A percentile compares a stretch with the other conserved stretches of the same genome.
These are phyloP conservation scores for Erithacus rubecula DNA, from an alignment of 2,797 vertebrate species.

Conservation along the genomic window DNA sequence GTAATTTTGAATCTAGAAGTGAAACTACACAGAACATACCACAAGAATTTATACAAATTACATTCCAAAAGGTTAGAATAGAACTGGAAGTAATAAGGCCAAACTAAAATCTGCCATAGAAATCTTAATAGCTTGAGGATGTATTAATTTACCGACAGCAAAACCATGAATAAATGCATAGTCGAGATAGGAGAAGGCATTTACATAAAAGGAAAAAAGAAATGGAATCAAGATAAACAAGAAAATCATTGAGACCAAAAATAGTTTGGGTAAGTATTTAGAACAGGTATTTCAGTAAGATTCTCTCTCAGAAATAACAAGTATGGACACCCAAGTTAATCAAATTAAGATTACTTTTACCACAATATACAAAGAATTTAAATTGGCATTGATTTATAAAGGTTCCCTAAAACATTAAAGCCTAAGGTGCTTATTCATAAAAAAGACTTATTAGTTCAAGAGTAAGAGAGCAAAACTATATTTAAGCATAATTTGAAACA, in stretches of 20 bases:
- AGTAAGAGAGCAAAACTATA: background rate
- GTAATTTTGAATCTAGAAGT: background rate
- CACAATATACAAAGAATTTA: background rate
- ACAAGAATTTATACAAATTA: background rate
- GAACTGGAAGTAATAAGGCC: background rate
- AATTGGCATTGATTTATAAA: background rate
- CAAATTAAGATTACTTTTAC: background rate
- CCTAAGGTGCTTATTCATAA: background rate
- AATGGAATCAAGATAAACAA: background rate
- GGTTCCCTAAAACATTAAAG: background rate
- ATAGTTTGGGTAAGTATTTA: background rate
- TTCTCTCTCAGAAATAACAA: background rate
- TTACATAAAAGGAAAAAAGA: background rate
- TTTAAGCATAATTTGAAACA: background rate
- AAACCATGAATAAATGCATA: background rate
- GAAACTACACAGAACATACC: background rate
- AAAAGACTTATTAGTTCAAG: background rate
- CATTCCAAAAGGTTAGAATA: background rate
- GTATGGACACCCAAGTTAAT: background rate
- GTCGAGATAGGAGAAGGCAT: background rate
- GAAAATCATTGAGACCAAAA: background rate
- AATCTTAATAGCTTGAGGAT: background rate
- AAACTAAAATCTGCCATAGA: background rate
- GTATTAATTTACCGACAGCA: background rate
- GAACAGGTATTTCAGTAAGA: background rate